Base-by-base conservation (phyloP, 1,140 invertebrate genomes). In the Campoletis sonorensis region DNA sequence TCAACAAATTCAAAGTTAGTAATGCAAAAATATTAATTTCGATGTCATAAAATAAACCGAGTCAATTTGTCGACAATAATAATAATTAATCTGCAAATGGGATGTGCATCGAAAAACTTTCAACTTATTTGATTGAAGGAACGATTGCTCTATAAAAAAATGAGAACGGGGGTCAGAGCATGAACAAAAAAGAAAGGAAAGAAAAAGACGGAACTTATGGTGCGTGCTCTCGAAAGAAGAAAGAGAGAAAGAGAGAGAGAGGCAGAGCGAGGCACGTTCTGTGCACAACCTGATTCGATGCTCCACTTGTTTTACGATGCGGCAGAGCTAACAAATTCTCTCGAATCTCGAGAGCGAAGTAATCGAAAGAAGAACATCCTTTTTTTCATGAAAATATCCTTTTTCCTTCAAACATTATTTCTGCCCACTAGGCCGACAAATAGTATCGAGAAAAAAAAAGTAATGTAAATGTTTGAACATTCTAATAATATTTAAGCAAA, bases 271-370 rank as follows among this genome's bases (percentile, higher is more conserved):
- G 82, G 8, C 64, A 37, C 73, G 61, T 49, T 58, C 68, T 30
- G 75, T 61, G 78, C 76, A 61, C 81, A 84, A 84, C 83, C 83
- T 84, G 77, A 83, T 83, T 83, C 76, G 54, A 83, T 72, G 82
- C 80, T 83, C 80, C 51, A 84, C 83, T 84, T 84, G 81, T 80
- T 84, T 80, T 49, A 80, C 76, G 79, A 64, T 27, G 67, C 79
- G 83, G 72, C 83, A 84, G 78, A 54, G 76, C 82, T 84, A 79
- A 79, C 67, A 33, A 54, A 77, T 61, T 4, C 58, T 71, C 37
- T 1, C 21, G 23, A 40, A 71, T 33, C 8, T 30, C 23, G 23
- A 67, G 61, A n/a, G 23, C 13, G 13, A 26, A 26, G 23, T 27
- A 27, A 67, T 67, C 23, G 61, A 27, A 15, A 27, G 23, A 67